These are phyloP conservation scores for Colinus virginianus DNA, from an alignment of 2,113 vertebrate genomes.

Conservation along the genomic window DNA sequence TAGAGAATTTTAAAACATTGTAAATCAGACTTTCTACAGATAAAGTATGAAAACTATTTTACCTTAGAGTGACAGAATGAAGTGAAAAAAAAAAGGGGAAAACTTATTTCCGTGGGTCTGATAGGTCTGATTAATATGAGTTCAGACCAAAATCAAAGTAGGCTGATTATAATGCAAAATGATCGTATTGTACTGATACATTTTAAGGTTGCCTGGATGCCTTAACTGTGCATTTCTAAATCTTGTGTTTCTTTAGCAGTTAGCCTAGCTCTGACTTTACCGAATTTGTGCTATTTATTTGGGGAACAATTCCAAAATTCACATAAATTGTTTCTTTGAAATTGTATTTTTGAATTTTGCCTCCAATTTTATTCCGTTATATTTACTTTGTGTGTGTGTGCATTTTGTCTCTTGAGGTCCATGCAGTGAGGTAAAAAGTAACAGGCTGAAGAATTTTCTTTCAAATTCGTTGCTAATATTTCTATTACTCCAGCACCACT, in stretches of 20 bases:
- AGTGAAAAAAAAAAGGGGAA: not conserved
- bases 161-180: not conserved
- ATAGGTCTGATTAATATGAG: not conserved
- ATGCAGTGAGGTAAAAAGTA: not conserved
- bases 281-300: not conserved
- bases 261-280: not conserved
- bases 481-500: not conserved
- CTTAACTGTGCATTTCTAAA: not conserved
- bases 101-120: not conserved
- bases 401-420: not conserved
- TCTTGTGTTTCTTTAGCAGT: not conserved
- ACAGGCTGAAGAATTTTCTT: not conserved
- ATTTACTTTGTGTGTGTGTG: not conserved
- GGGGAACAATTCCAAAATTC: not conserved
- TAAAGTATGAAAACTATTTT: not conserved
- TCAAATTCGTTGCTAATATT: not conserved
- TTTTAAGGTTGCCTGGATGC: not conserved
- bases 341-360: not conserved
- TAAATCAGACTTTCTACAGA: not conserved
- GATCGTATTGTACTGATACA: not conserved
- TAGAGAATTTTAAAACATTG: not conserved
- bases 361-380: not conserved
- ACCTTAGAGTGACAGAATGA: not conserved
- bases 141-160: not conserved
- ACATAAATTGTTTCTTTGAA: not conserved